Evolutionary conservation across 1,140 invertebrate species (phyloP).

Genomic region (Apis cerana): DNA sequence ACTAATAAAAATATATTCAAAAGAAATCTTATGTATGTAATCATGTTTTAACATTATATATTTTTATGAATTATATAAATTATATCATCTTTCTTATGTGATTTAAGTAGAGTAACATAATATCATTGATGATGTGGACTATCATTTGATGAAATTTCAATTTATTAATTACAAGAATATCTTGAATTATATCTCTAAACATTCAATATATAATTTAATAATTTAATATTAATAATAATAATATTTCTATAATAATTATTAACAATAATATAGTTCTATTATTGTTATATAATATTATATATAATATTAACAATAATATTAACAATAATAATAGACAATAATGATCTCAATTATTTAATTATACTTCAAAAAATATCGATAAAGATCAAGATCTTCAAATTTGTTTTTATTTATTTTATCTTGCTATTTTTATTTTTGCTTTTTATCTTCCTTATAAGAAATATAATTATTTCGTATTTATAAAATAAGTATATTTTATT

Average conservation of each 20-base stretch:
- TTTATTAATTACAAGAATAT: not conserved
- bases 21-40: not conserved
- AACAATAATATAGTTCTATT: too few species aligned
- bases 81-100: not conserved
- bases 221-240: too few species aligned
- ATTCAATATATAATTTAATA: not conserved
- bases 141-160: not conserved
- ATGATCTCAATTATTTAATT: too few species aligned
- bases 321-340: too few species aligned
- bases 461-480: too few species aligned
- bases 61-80: not conserved
- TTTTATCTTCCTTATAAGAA: not conserved
- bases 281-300: too few species aligned
- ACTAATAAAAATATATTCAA: not conserved
- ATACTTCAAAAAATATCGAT: too few species aligned
- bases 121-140: conserved; percentile 1
- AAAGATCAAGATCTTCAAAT: too few species aligned
- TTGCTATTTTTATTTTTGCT: not conserved
- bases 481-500: too few species aligned
- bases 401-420: too few species aligned
- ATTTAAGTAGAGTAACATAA: not conserved
- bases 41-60: not conserved
- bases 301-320: too few species aligned
- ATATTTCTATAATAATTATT: too few species aligned
- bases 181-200: not conserved